phyloP scores from a whole-genome alignment of 2,113 vertebrate species.

The Nesoenas mayeri region DNA sequence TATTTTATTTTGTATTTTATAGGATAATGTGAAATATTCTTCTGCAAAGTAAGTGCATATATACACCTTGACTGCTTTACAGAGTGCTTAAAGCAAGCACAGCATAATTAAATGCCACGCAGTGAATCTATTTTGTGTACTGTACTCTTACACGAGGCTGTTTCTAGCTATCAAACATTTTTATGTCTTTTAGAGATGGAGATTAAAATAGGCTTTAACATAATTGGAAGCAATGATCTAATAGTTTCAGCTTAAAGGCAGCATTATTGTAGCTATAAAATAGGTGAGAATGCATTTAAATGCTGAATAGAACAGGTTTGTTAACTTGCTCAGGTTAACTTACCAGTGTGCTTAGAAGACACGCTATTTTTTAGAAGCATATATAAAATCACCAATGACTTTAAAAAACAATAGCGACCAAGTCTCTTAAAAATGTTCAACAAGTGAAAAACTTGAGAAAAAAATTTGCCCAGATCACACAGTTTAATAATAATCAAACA shows the following conservation, averaged over 20 bases:
- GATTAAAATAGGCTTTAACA: conserved; percentile 43
- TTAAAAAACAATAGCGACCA: not conserved
- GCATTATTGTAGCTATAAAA: conserved; percentile 43
- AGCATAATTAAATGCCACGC: conserved; percentile 25
- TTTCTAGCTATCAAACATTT: conserved; percentile 44
- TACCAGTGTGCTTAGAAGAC: not conserved
- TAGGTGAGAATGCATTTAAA: not conserved
- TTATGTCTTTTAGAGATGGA: conserved; percentile 35
- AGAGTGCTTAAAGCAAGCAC: conserved; percentile 11
- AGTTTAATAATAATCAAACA: not conserved
- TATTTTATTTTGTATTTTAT: not conserved
- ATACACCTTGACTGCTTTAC: conserved; percentile 5
- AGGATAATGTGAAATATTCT: not conserved
- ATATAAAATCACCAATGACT: not conserved
- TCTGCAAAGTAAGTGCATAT: not conserved
- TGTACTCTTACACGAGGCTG: not conserved
- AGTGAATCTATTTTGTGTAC: conserved; percentile 28
- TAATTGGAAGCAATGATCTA: conserved; percentile 46
- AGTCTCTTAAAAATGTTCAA: not conserved
- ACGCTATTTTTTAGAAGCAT: fast-evolving
- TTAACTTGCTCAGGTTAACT: conserved; percentile 6
- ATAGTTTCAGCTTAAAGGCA: conserved; percentile 27
- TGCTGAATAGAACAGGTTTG: not conserved
- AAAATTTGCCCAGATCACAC: not conserved
- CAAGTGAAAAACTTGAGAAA: conserved; percentile 15